A percentile compares a stretch with the other conserved stretches of the same genome.
These are phyloP conservation scores for Dromococcyx pavoninus DNA, from an alignment of 2,797 vertebrate species.

Conservation along the genomic window DNA sequence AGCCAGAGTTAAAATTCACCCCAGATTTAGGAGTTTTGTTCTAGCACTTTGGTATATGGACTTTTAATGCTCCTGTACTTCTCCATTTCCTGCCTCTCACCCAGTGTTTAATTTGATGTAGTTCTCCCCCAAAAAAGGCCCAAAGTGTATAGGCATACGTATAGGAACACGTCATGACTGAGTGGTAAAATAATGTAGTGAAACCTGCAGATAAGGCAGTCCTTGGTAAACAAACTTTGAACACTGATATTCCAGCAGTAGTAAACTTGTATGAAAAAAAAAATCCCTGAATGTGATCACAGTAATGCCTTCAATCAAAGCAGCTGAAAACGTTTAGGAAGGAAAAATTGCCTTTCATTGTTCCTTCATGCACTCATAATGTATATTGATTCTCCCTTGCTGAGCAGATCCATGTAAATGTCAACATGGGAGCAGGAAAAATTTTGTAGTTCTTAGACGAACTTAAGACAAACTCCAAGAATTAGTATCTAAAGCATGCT, in stretches of 20 bases:
- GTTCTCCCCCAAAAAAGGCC: neutral
- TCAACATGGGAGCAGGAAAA: neutral
- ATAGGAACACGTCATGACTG: neutral
- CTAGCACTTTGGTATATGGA: neutral
- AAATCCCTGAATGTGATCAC: neutral
- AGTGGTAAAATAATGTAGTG: neutral
- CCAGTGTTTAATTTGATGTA: neutral
- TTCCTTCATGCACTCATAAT: neutral
- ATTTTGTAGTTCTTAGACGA: neutral
- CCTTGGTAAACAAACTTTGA: neutral
- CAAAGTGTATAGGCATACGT: neutral
- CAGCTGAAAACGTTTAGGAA: neutral
- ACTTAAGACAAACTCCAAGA: neutral
- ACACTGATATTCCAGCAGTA: neutral
- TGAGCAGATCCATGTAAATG: neutral
- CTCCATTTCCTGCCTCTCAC: neutral
- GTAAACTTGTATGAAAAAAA: neutral
- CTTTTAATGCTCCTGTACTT: neutral
- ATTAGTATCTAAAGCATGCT: neutral
- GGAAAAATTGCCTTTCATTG: neutral
- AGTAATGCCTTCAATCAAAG: neutral
- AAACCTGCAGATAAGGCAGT: neutral
- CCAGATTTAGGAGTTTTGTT: neutral
- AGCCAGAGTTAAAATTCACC: neutral
- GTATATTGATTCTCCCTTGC: neutral